Evolutionary conservation across 2,797 vertebrate genomes (phyloP), one percentile per base, ranked within the genome.

Genomic region (Linurgus olivaceus): DNA sequence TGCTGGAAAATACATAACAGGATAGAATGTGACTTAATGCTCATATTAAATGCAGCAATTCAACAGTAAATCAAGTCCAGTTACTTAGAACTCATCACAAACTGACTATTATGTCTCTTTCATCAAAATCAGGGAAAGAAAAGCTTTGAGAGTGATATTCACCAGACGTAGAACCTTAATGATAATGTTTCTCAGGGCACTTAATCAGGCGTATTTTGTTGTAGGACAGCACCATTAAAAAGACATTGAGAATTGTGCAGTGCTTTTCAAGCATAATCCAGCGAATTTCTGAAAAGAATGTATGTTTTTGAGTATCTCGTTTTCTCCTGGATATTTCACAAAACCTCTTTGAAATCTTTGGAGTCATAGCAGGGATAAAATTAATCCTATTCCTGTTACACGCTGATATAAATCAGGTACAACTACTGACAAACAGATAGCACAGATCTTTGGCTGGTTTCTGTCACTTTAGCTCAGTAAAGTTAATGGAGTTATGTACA

Each of bases 171-270:
- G 26, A 94, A 45, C 3, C 37, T 59, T 92, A 89, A 72, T 79
- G 74, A 82, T 61, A 87, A 87, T 90, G 26, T 89, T 93, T 89
- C 80, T 89, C 80, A 57, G 26, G 63, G 24, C 47, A 74, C 72
- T 96, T 93, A 74, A 90, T 78, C 50, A 50, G n/a, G 65, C 21
- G 48, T 88, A 86, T 84, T 96, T 90, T 87, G 73, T 76, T 85
- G 55, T 55, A 90, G 42, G 65, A 79, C 67, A 83, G 59, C 42
- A 85, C 48, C 72, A 73, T 93, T 68, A 71, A 86, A 88, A 86
- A 82, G 73, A 35, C 29, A 80, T 55, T 50, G 28, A 54, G n/a
- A 86, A 5, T 31, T 35, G 6, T 29, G 29, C 31, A 74, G 47
- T n/a, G 28, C 5, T 76, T 92, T 96, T 93, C 67, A 92, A 59